A percentile compares a stretch with the other conserved stretches of the same genome.
phyloP scores from a whole-genome alignment of 2,797 vertebrate genomes.

The Coendou prehensilis region DNA sequence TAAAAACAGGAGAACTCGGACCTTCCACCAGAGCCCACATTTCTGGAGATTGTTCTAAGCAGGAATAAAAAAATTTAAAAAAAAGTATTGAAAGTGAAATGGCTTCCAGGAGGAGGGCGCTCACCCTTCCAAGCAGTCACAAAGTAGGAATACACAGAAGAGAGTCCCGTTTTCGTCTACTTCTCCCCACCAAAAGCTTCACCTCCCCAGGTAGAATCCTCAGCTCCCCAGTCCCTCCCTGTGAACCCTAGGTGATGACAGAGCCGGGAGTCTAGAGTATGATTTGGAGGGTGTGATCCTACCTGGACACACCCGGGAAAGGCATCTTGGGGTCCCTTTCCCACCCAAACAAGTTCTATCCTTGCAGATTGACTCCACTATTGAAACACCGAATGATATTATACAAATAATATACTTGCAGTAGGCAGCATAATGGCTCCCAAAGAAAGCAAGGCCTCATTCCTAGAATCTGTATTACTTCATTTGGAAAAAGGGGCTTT shows the following conservation, averaged over 20 bases:
- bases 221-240: not conserved
- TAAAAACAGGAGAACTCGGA: not conserved
- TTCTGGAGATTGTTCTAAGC: not conserved
- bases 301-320: not conserved
- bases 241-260: not conserved
- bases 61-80: not conserved
- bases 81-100: not conserved
- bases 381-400: not conserved
- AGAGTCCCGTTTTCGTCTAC: not conserved
- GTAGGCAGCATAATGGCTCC: not conserved
- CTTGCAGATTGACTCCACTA: not conserved
- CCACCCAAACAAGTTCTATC: not conserved
- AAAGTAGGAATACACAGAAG: not conserved
- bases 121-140: not conserved
- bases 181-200: not conserved
- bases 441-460: not conserved
- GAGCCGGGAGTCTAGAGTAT: not conserved
- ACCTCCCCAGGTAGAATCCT: not conserved
- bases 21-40: not conserved
- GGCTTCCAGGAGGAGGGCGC: not conserved
- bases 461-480: not conserved
- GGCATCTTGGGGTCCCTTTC: not conserved
- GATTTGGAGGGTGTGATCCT: not conserved
- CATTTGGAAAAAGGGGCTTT: not conserved
- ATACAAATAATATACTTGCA: not conserved